Conservation (phyloP, 2,888 invertebrate species). For the Schizaphis graminum region DNA sequence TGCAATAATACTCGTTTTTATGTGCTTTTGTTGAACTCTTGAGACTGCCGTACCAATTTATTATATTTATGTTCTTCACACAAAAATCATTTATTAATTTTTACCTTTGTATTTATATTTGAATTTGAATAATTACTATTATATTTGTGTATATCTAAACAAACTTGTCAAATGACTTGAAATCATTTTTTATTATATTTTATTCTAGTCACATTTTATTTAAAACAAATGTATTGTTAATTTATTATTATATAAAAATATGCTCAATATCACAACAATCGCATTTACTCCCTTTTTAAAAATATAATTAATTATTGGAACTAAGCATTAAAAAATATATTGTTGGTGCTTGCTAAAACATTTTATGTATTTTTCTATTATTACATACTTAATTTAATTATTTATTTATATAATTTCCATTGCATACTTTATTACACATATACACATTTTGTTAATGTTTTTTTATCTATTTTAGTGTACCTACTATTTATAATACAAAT, state of each 20-base stretch:
- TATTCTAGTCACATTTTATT: slow-evolving; percentile 33
- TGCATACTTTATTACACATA: background rate
- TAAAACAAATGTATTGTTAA: slow-evolving; percentile 17
- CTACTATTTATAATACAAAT: background rate
- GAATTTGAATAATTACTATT: background rate
- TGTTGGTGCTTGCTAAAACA: slow-evolving; percentile 14
- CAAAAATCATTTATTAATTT: background rate
- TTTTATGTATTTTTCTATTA: background rate
- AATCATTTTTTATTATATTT: background rate
- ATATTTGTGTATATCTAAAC: background rate
- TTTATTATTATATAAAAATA: slow-evolving; percentile 10
- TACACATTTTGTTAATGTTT: background rate
- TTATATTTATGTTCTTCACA: slow-evolving; percentile 1
- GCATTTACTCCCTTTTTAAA: background rate
- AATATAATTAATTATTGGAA: background rate
- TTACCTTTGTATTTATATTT: background rate
- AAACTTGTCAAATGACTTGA: background rate
- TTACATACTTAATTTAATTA: slow-evolving; percentile 8
- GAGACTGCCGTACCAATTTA: slow-evolving; percentile 48
- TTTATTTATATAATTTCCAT: background rate
- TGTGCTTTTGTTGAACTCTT: slow-evolving; percentile 48
- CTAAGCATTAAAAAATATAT: background rate
- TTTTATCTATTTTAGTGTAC: background rate
- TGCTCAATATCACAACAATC: slow-evolving; percentile 47
- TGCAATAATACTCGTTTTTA: slow-evolving; percentile 4